A percentile compares a stretch with the other conserved stretches of the same genome.
Conservation (phyloP, 2,797 vertebrate genomes). For the Eleutherodactylus coqui region DNA sequence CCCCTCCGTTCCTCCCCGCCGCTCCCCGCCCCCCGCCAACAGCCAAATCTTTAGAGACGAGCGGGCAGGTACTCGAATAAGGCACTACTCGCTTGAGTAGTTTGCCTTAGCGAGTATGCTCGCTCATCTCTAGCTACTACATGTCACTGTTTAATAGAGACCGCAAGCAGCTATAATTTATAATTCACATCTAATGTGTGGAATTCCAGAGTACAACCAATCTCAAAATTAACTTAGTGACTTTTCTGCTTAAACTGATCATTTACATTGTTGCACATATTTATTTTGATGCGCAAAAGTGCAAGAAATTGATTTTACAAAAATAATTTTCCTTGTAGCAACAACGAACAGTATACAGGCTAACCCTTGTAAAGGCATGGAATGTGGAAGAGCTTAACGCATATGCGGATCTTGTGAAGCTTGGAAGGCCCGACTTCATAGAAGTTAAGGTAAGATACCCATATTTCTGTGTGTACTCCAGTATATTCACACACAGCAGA, state of each 20-base stretch:
- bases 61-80: no score
- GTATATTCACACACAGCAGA: neutral
- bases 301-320: neutral
- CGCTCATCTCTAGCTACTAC: no score
- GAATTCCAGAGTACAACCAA: no score
- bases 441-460: conserved; percentile 89
- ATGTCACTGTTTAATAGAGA: no score
- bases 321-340: conserved; percentile 78
- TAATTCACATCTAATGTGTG: no score
- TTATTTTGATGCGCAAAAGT: neutral
- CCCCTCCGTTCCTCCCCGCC: no score
- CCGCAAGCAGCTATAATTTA: no score
- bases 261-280: neutral
- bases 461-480: neutral
- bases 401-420: conserved; percentile 86
- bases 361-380: conserved; percentile 95
- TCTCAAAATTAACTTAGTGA: no score
- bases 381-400: conserved; percentile 92
- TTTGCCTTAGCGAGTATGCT: no score
- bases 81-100: no score
- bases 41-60: no score
- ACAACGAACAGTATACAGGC: conserved; percentile 92
- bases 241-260: neutral
- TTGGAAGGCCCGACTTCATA: conserved; percentile 91
- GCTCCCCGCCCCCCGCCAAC: no score